Conservation (phyloP, 1,140 invertebrate species). For the Bombus sylvicola region DNA sequence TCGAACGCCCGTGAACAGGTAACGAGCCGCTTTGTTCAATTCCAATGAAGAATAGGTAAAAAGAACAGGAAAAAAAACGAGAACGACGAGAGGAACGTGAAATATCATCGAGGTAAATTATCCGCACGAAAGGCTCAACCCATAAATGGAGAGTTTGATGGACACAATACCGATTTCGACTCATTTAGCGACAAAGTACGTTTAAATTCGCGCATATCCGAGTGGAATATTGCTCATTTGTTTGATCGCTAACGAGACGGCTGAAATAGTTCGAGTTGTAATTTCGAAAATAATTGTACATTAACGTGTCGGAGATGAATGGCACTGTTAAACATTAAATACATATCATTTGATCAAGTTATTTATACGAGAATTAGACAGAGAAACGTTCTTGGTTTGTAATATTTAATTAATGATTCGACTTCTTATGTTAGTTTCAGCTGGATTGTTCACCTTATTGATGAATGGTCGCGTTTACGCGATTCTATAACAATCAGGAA, state of each 20-base stretch:
- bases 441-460: background rate
- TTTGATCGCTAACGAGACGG: no score
- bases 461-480: no score
- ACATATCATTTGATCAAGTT: no score
- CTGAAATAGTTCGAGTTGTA: background rate
- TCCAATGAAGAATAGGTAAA: no score
- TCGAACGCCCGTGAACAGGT: background rate
- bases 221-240: background rate
- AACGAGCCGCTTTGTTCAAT: slow-evolving; percentile 4
- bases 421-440: background rate
- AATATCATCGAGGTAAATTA: background rate
- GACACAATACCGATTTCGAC: background rate
- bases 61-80: background rate
- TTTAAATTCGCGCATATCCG: background rate
- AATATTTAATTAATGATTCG: background rate
- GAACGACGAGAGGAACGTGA: background rate
- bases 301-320: no score
- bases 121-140: background rate
- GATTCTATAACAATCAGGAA: background rate
- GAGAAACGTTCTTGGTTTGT: background rate
- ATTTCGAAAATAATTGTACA: background rate
- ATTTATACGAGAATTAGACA: no score
- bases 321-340: no score
- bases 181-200: background rate
- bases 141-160: background rate